phyloP scores from a whole-genome alignment of 2,888 invertebrate genomes.

The Miltochrista miniata region DNA sequence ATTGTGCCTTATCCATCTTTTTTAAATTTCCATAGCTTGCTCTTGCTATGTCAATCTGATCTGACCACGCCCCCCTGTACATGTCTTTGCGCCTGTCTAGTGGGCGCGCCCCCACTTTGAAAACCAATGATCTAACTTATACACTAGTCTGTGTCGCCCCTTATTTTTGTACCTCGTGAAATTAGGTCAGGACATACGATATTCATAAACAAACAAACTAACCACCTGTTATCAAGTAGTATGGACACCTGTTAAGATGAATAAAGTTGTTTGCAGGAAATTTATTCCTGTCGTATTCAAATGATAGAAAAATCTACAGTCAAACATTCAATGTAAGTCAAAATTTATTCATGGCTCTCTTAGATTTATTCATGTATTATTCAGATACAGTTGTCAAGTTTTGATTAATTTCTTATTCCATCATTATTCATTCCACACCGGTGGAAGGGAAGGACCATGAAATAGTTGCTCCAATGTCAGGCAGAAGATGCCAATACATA shows the following conservation, averaged over 20 bases:
- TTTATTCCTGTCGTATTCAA: neutral
- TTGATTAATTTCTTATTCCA: neutral
- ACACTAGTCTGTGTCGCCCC: neutral
- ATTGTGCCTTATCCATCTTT: no score
- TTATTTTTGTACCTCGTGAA: constrained; percentile 1
- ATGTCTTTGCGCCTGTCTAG: no score
- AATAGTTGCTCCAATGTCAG: no score
- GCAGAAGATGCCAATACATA: no score
- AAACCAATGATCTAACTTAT: no score
- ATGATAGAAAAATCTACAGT: neutral
- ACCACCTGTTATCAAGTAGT: constrained; percentile 12
- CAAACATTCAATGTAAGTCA: neutral
- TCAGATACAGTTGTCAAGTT: neutral
- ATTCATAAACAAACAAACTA: constrained; percentile 9
- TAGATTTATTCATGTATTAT: neutral
- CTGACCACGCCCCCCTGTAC: no score
- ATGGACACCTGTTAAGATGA: constrained; percentile 12
- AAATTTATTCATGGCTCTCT: neutral
- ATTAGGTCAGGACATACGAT: neutral
- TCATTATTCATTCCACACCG: no score
- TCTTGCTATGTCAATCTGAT: no score
- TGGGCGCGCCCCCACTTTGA: no score
- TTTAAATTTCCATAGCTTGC: no score
- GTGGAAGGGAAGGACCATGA: no score
- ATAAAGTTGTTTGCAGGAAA: neutral